Conservation (phyloP, 2,113 vertebrate species). For the Atractosteus spatula region DNA sequence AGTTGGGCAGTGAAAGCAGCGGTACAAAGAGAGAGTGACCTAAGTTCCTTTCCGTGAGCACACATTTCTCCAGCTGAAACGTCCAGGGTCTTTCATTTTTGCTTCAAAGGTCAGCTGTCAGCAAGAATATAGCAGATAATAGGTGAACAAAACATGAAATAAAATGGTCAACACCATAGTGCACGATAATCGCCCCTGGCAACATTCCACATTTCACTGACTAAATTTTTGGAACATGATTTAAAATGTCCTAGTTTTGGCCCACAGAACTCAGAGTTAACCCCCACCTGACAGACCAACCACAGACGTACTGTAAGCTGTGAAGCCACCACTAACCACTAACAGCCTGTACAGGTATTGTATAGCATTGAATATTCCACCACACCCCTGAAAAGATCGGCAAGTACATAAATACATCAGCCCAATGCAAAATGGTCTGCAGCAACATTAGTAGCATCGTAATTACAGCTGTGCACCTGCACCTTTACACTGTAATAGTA, state of each 20-base stretch:
- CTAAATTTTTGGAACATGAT: not conserved
- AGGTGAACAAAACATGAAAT: conserved; percentile 59
- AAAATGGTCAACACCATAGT: conserved; percentile 10
- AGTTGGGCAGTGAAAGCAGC: not conserved
- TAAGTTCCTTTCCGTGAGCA: not conserved
- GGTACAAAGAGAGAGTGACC: conserved; percentile 5
- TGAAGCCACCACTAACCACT: no score
- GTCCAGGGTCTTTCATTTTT: conserved; percentile 32
- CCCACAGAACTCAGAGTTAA: not conserved
- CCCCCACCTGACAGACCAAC: no score
- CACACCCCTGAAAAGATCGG: no score
- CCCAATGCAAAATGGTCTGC: no score
- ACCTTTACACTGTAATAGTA: not conserved
- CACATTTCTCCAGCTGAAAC: not conserved
- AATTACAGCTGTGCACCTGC: not conserved
- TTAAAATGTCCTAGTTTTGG: not conserved
- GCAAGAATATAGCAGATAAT: conserved; percentile 62
- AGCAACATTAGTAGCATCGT: not conserved
- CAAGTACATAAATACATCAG: no score
- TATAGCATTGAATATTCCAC: no score
- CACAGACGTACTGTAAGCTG: no score
- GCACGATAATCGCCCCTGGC: not conserved
- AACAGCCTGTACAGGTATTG: no score
- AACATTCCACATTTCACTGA: not conserved
- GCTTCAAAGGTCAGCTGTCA: conserved; percentile 65